phyloP scores from a whole-genome alignment of 2,888 invertebrate genomes.

The Pandemis corylana region DNA sequence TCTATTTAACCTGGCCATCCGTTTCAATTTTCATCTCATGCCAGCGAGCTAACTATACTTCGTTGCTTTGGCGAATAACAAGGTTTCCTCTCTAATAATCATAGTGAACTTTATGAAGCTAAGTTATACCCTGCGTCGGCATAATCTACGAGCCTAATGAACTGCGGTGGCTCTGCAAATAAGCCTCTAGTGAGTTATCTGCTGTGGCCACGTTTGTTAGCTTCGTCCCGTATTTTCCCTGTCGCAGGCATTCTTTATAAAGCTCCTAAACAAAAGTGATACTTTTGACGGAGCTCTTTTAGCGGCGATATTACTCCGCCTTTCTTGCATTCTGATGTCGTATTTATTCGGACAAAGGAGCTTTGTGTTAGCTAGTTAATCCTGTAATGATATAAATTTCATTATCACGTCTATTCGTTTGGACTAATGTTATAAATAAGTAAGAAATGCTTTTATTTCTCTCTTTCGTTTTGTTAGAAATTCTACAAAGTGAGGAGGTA shows the following conservation, averaged over 20 bases:
- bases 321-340: slow-evolving; percentile 6
- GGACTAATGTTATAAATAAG: not conserved
- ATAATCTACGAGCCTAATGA: slow-evolving; percentile 33
- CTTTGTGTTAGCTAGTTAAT: not conserved
- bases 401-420: not conserved
- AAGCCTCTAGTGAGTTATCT: slow-evolving; percentile 50
- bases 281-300: slow-evolving; percentile 13
- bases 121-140: slow-evolving; percentile 18
- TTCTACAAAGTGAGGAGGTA: not conserved
- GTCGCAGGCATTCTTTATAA: slow-evolving; percentile 25
- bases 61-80: slow-evolving; percentile 12
- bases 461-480: not conserved
- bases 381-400: slow-evolving; percentile 2
- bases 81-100: slow-evolving; percentile 25
- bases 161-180: slow-evolving; percentile 47
- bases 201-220: slow-evolving; percentile 49
- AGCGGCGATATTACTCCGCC: not conserved
- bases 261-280: slow-evolving; percentile 28
- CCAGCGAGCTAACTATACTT: not conserved
- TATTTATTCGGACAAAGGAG: slow-evolving; percentile 5
- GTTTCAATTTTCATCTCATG: slow-evolving; percentile 1
- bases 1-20: not conserved
- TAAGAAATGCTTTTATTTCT: not conserved
- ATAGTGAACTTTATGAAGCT: slow-evolving; percentile 19
- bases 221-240: slow-evolving; percentile 36